Evolutionary conservation across 2,888 invertebrate species (phyloP).

Genomic region (Phyto melanocephala): DNA sequence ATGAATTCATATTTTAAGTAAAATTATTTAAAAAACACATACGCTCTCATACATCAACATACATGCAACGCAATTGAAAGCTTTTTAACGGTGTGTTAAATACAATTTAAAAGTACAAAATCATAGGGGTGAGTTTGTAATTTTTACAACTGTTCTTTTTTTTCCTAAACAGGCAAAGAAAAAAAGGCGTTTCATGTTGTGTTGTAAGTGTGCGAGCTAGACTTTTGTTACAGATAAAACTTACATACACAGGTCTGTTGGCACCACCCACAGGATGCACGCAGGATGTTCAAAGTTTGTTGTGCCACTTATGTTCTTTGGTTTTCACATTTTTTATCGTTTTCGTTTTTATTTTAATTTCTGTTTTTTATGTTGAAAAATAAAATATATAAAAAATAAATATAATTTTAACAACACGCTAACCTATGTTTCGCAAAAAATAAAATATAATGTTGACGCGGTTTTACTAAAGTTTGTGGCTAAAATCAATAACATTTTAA

Average conservation of each 20-base stretch:
- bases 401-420: neutral
- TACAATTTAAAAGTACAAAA: slow-evolving; percentile 47
- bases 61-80: slow-evolving; percentile 19
- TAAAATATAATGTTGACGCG: too few relatives aligned
- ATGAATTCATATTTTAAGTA: slow-evolving; percentile 19
- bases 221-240: slow-evolving; percentile 52
- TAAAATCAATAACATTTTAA: neutral
- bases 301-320: slow-evolving; percentile 38
- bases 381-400: slow-evolving; percentile 71
- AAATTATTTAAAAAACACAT: slow-evolving; percentile 21
- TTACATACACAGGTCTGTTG: slow-evolving; percentile 30
- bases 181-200: slow-evolving; percentile 59
- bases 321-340: neutral
- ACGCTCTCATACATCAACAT: neutral
- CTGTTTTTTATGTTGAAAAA: slow-evolving; percentile 71
- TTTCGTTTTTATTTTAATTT: slow-evolving; percentile 15
- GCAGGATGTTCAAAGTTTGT: slow-evolving; percentile 69
- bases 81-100: slow-evolving; percentile 63
- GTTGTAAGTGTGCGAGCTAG: slow-evolving; percentile 47
- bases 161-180: slow-evolving; percentile 54
- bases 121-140: too few relatives aligned
- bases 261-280: slow-evolving; percentile 72
- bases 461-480: too few relatives aligned
- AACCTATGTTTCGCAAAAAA: neutral
- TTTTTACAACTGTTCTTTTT: neutral